These are phyloP conservation scores for Poeciliopsis infans DNA, from an alignment of 2,797 vertebrate species.

Conservation along the genomic window DNA sequence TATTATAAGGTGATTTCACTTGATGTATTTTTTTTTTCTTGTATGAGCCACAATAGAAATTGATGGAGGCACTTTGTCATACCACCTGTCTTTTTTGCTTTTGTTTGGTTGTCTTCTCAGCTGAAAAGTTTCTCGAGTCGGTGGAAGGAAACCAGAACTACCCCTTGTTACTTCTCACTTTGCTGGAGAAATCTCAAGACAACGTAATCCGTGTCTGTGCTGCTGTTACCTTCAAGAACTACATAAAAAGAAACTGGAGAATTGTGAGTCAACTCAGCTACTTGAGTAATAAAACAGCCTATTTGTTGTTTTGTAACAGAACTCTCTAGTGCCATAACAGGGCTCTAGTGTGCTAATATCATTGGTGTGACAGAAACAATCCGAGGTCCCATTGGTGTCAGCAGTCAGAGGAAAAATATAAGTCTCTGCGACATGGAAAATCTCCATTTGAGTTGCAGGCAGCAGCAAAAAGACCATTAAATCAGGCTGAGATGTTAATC, in stretches of 20 bases:
- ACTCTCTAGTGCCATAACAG: neutral
- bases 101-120: conserved; percentile 65
- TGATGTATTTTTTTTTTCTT: neutral
- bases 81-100: neutral
- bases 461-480: neutral
- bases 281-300: neutral
- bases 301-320: neutral
- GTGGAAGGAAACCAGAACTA: conserved; percentile 98
- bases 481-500: neutral
- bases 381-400: neutral
- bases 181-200: conserved; percentile 96
- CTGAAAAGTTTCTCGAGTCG: conserved; percentile 97
- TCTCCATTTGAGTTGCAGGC: neutral
- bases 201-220: conserved; percentile 96
- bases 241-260: conserved; percentile 99
- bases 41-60: neutral
- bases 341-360: neutral
- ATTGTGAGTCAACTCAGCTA: conserved; percentile 82
- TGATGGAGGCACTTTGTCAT: neutral
- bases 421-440: too few relatives aligned
- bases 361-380: neutral
- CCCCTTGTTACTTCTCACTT: conserved; percentile 89
- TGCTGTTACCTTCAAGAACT: conserved; percentile 98
- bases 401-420: neutral
- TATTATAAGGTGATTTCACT: neutral